phyloP scores from a whole-genome alignment of 92 coral and sea anemone genomes.

The Epizoanthus scotinus region DNA sequence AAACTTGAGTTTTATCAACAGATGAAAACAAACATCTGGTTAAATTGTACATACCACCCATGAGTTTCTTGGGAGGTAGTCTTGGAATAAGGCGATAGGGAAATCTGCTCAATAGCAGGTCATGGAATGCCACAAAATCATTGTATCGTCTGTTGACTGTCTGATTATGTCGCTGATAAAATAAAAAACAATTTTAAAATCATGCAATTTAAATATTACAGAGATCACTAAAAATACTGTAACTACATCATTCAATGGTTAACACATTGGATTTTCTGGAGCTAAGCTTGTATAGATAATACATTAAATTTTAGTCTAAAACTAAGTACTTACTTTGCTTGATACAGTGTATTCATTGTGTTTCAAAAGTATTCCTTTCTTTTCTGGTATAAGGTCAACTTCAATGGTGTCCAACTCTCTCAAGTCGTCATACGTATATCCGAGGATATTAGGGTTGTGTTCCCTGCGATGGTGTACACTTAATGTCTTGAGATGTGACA shows the following conservation, averaged over 20 bases:
- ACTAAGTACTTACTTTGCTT: constrained; percentile 88
- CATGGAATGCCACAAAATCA: constrained; percentile 99
- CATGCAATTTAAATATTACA: neutral
- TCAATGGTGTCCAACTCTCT: constrained; percentile 78
- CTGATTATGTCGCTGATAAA: constrained; percentile 79
- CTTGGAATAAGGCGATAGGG: constrained; percentile 93
- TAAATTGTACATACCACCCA: constrained; percentile 81
- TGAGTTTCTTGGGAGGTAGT: constrained; percentile 96
- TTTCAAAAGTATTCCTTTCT: constrained; percentile 93
- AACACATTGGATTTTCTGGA: neutral
- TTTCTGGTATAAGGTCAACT: constrained; percentile 91
- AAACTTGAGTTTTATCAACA: too few relatives aligned
- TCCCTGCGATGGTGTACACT: constrained; percentile 75
- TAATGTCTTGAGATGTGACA: constrained; percentile 79
- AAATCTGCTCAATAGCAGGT: constrained; percentile 74
- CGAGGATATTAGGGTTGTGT: constrained; percentile 88
- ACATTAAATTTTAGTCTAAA: too few relatives aligned
- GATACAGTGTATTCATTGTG: constrained; percentile 95
- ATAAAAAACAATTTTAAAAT: constrained; percentile 6
- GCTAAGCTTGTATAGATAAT: neutral
- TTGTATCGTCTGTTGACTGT: constrained; percentile 95
- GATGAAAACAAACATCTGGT: neutral
- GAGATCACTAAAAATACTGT: neutral
- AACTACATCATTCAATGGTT: too few relatives aligned
- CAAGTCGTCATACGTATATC: constrained; percentile 85